These are phyloP conservation scores for Brachionus rotundiformis DNA, from an alignment of 1,140 invertebrate genomes.

Conservation along the genomic window DNA sequence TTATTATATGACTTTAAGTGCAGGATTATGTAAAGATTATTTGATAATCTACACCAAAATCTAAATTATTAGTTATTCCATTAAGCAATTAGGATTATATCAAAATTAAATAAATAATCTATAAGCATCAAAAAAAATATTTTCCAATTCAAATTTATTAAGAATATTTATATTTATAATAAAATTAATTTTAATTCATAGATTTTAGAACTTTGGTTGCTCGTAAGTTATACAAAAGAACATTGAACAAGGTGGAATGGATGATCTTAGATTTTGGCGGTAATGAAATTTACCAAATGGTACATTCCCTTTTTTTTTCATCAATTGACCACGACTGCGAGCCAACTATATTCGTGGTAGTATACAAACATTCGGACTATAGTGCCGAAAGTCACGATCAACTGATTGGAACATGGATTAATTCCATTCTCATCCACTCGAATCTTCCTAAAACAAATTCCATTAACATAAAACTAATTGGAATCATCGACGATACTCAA, in stretches of 20 bases:
- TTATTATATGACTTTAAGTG: no score
- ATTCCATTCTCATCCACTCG: conserved; percentile 56
- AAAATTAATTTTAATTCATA: no score
- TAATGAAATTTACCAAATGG: conserved; percentile 56
- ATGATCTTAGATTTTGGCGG: conserved; percentile 58
- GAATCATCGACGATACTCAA: conserved; percentile 26
- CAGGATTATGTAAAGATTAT: no score
- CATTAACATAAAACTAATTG: conserved; percentile 2
- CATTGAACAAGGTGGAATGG: conserved; percentile 61
- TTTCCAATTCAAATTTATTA: neutral
- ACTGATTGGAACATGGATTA: conserved; percentile 60
- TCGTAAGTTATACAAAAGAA: conserved; percentile 56
- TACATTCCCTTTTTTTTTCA: conserved; percentile 59
- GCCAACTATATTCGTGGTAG: conserved; percentile 57
- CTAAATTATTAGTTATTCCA: no score
- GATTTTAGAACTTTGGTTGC: conserved; percentile 55
- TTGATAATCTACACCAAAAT: no score
- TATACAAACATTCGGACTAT: conserved; percentile 59
- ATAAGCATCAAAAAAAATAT: neutral
- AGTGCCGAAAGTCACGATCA: conserved; percentile 55
- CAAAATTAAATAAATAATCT: neutral
- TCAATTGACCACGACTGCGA: conserved; percentile 53
- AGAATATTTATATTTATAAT: neutral
- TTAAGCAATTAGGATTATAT: no score
- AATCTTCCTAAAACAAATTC: conserved; percentile 52